A percentile compares a stretch with the other conserved stretches of the same genome.
phyloP scores from a whole-genome alignment of 2,888 invertebrate genomes.

The Polymixis flavicincta region DNA sequence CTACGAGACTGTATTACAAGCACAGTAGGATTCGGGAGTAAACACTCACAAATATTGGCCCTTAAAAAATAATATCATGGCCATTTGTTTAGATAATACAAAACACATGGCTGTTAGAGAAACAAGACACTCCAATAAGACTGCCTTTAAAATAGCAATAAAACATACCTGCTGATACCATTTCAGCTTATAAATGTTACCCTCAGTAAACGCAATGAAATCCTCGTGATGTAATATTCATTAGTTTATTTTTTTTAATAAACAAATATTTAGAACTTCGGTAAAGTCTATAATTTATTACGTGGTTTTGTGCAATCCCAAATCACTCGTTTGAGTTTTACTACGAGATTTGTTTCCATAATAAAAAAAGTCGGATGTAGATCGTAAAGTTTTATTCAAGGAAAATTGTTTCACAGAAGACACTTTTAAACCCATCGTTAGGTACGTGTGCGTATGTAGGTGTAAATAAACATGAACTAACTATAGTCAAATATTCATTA shows the following conservation, averaged over 20 bases:
- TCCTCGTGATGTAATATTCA: constrained; percentile 13
- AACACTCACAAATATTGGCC: neutral
- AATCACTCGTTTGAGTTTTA: constrained; percentile 22
- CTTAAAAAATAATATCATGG: neutral
- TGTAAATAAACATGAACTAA: constrained; percentile 53
- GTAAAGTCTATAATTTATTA: constrained; percentile 32
- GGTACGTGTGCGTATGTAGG: constrained; percentile 16
- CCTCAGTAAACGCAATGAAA: constrained; percentile 29
- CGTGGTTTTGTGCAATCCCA: constrained; percentile 38
- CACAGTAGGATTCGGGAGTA: neutral
- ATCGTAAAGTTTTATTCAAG: constrained; percentile 41
- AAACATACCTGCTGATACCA: constrained; percentile 23
- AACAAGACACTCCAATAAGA: neutral
- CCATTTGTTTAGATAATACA: constrained; percentile 5
- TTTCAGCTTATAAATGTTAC: constrained; percentile 12
- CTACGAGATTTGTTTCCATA: constrained; percentile 41
- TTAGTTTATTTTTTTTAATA: constrained; percentile 31
- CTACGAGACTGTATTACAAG: constrained; percentile 10
- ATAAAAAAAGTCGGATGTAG: constrained; percentile 29
- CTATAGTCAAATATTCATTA: constrained; percentile 43
- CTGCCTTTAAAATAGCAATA: constrained; percentile 7
- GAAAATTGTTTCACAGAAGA: constrained; percentile 35
- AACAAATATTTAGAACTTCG: constrained; percentile 29
- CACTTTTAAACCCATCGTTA: constrained; percentile 44
- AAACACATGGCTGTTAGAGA: constrained; percentile 3